Conservation (phyloP, 2,797 vertebrate genomes). For the Poeciliopsis infans region DNA sequence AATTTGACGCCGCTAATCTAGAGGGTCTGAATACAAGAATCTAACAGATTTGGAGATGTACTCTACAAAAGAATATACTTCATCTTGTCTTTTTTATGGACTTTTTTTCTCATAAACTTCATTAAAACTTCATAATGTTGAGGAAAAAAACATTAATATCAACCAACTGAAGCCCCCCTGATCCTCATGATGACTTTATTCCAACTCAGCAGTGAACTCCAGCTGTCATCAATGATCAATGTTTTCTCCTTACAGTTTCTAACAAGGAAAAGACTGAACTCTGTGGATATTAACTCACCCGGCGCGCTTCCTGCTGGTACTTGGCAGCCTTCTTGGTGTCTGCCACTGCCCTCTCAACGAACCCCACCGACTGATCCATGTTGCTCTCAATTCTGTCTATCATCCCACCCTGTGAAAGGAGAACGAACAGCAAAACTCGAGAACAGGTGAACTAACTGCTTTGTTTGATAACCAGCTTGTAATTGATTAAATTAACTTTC, state of each 20-base stretch:
- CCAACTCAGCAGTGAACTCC: background rate
- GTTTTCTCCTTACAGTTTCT: background rate
- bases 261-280: background rate
- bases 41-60: background rate
- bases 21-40: background rate
- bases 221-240: background rate
- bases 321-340: conserved; percentile 98
- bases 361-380: conserved; percentile 97
- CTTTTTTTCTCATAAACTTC: background rate
- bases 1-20: background rate
- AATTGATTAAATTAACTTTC: background rate
- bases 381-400: conserved; percentile 97
- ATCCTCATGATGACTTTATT: background rate
- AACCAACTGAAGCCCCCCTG: background rate
- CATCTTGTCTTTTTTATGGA: background rate
- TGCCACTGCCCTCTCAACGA: conserved; percentile 92
- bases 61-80: background rate
- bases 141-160: background rate
- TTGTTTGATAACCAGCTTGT: background rate
- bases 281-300: conserved; percentile 81
- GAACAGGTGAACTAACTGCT: background rate
- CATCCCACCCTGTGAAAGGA: conserved; percentile 85
- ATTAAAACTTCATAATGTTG: background rate
- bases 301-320: conserved; percentile 93
- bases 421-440: background rate